These are phyloP conservation scores for Cephus sareptanus DNA, from an alignment of 2,888 invertebrate species.

Conservation along the genomic window DNA sequence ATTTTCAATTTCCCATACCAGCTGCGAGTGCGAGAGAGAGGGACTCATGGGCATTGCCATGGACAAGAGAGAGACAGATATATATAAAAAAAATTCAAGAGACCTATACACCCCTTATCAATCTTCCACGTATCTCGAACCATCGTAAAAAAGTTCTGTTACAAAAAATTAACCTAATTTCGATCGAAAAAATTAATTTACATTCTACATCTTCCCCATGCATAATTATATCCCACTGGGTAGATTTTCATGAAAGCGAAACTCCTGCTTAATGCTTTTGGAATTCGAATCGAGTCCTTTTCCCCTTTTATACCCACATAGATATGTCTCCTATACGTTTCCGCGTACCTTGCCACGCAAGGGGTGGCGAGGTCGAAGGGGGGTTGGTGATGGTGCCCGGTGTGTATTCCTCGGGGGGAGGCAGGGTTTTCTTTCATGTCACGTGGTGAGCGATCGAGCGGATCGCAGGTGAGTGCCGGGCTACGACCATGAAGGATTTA, in stretches of 20 bases:
- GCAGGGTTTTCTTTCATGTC: constrained; percentile 52
- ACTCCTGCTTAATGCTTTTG: constrained; percentile 42
- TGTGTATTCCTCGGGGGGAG: constrained; percentile 18
- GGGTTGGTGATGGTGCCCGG: background rate
- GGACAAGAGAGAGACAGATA: too few relatives aligned
- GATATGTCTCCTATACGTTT: background rate
- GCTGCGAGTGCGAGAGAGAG: too few relatives aligned
- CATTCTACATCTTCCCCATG: too few relatives aligned
- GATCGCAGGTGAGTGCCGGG: constrained; percentile 56
- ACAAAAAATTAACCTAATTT: too few relatives aligned
- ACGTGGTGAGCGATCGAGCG: constrained; percentile 59
- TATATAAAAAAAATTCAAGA: too few relatives aligned
- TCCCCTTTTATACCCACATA: background rate
- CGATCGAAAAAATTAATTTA: too few relatives aligned
- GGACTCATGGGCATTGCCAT: too few relatives aligned
- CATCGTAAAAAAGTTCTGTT: too few relatives aligned
- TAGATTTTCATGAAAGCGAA: constrained; percentile 39
- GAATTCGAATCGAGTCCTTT: constrained; percentile 38
- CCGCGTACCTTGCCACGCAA: constrained; percentile 24
- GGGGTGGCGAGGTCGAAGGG: background rate
- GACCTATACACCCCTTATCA: too few relatives aligned
- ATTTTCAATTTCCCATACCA: too few relatives aligned
- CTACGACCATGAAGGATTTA: constrained; percentile 49
- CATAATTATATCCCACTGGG: constrained; percentile 13
- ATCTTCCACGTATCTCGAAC: too few relatives aligned